Evolutionary conservation across 2,113 vertebrate species (phyloP), one percentile per base, ranked within the genome.

Genomic region (Tragelaphus imberbis): DNA sequence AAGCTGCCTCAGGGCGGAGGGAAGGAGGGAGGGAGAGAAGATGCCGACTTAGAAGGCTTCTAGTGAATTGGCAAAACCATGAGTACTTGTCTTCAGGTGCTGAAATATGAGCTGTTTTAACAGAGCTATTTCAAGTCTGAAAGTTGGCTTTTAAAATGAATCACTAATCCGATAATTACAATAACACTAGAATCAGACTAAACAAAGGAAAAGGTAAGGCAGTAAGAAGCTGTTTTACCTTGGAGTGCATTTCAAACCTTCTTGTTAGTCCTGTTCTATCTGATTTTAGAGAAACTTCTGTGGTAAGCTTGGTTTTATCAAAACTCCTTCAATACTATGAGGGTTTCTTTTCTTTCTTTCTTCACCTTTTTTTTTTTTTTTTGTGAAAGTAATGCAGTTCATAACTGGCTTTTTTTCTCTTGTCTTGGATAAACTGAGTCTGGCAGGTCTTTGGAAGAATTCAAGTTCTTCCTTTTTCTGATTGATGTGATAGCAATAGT

Each of bases 111-210:
- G 5, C 40, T 94, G 4, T 75, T 95, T 51, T 59, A 56, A 23
- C 79, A 88, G 90, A 98, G 21, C 27, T 19, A 10, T 84, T 97
- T 21, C 88, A 90, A 84, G 12, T 80, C 53, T 93, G 16, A 56
- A 90, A 95, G 65, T 91, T 96, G 7, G 30, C 95, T 59, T 88
- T 98, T 95, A 91, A 96, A 97, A 93, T 68, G 84, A 88, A 36
- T 40, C 80, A 61, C 5, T 11, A 3, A 94, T 97, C 63, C 6
- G 68, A 55, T 96, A 90, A 93, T 80, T 47, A 82, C 0, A 97
- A 1, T 91, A 47, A 88, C 11, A 61, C 40, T 91, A 36, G 36
- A 95, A 44, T 93, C 30, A 90, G 86, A 95, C 95, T 91, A 97
- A 97, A 97, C 89, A 96, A 84, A 96, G 82, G 51, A 53, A 89